Evolutionary conservation across 1,140 invertebrate species (phyloP), one percentile per base, ranked within the genome.

Genomic region (Drosophila lowei): DNA sequence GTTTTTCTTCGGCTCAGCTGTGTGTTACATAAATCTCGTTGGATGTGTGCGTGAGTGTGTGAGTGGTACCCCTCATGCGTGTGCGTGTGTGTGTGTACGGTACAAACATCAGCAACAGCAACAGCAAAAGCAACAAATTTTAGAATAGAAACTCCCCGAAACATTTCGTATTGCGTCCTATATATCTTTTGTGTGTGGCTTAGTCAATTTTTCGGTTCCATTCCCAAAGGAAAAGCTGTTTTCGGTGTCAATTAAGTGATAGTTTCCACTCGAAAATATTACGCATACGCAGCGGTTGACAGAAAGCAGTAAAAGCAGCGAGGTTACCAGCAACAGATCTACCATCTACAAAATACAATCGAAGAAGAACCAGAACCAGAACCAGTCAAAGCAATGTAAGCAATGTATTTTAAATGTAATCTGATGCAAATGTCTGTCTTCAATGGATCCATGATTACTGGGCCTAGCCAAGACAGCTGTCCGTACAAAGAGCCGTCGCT

Each of bases 11-110:
- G 42, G 54, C 84, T 53, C 70, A 61, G 61, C 84, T 76, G 76
- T 89, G 58, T 61, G 83, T 88, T 88, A 88, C 72, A 88, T 88
- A 88, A 88, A 88, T 83, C 83, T 76, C 61, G 58, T 55, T 54
- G 48, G 57, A 60, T 72, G 52, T 72, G 38, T 61, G 50, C 60
- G 58, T 79, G 54, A 72, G 55, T 65, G 41, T 47, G 78, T 64
- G 73, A 48, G 57, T 63, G 44, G 79, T 76, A 52, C 74, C 55
- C 81, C 66, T 67, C 42, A 48, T 41, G 53, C 28, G 50, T 64
- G 44, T 64, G 13, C 55, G 60, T 67, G 42, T 77, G 68, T 53
- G 53, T 59, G 65, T 53, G 47, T 57, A 76, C 61, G 34, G 11
- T 38, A 38, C 34, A 38, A 74, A 58, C 55, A 77, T 62, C 52